Percentiles rank a stretch among this genome's conserved stretches.
These are phyloP conservation scores for Sebastes vulpes DNA, from an alignment of 2,797 vertebrate species.

Conservation along the genomic window DNA sequence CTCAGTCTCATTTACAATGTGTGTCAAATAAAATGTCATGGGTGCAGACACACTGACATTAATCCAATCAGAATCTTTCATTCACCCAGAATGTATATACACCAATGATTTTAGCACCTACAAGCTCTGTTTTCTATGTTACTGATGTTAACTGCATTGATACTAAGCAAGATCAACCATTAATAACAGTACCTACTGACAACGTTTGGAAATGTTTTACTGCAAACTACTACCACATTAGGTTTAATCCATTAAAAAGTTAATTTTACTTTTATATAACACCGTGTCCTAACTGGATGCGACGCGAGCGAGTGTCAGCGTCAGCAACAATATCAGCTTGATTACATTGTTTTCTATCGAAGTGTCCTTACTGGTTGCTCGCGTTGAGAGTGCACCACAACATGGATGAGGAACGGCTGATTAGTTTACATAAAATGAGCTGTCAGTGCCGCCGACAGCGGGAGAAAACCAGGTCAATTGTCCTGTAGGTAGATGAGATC, in stretches of 20 bases:
- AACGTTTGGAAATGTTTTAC: neutral
- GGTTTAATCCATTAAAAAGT: neutral
- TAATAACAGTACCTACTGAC: neutral
- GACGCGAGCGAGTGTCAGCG: too few relatives aligned
- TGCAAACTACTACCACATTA: neutral
- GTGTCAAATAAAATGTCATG: constrained; percentile 18
- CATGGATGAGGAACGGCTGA: too few relatives aligned
- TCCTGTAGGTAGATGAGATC: too few relatives aligned
- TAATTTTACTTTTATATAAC: neutral
- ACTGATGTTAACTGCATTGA: neutral
- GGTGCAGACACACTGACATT: neutral
- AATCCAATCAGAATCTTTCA: neutral
- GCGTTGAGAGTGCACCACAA: too few relatives aligned
- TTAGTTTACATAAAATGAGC: too few relatives aligned
- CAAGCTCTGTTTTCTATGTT: neutral
- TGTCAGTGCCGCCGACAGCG: too few relatives aligned
- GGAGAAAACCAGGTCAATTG: too few relatives aligned
- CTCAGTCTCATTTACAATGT: constrained; percentile 1
- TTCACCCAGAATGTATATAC: neutral
- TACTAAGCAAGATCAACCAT: neutral
- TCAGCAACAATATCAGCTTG: too few relatives aligned
- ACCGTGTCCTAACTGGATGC: too few relatives aligned
- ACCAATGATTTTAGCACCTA: neutral
- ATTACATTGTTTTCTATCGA: too few relatives aligned
- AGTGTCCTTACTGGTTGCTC: too few relatives aligned